phyloP scores from a whole-genome alignment of 2,797 vertebrate species.

The Chrysocyon brachyurus region DNA sequence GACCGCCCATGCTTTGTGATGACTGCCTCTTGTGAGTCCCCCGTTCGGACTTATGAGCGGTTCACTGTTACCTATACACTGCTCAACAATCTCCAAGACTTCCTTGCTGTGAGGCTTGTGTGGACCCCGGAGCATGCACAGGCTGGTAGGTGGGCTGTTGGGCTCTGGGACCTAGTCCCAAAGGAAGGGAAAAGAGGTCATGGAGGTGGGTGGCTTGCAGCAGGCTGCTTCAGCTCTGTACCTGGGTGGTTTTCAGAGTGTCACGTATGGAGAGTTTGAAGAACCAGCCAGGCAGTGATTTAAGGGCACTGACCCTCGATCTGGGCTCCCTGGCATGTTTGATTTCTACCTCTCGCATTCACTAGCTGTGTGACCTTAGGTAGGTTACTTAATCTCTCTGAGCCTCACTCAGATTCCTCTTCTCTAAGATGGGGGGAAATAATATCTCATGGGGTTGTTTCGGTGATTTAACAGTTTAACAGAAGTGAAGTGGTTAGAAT shows the following conservation, averaged over 20 bases:
- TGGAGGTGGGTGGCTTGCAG: not conserved
- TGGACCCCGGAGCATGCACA: constrained; percentile 93
- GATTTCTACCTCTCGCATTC: not conserved
- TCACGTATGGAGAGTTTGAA: not conserved
- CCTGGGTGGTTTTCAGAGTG: not conserved
- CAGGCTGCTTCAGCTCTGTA: not conserved
- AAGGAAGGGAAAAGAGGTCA: not conserved
- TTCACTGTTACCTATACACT: constrained; percentile 96
- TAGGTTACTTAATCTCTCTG: constrained; percentile 36
- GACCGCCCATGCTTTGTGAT: constrained; percentile 95
- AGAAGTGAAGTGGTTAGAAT: not conserved
- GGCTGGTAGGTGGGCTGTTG: constrained; percentile 86
- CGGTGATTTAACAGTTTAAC: not conserved
- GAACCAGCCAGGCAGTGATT: not conserved
- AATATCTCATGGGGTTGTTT: not conserved
- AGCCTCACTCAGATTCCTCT: constrained; percentile 26
- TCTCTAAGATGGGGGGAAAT: not conserved
- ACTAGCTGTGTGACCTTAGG: constrained; percentile 41
- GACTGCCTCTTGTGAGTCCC: constrained; percentile 94
- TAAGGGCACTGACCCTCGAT: not conserved
- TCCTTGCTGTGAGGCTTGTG: constrained; percentile 95
- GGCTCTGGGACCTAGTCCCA: not conserved
- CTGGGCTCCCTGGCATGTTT: not conserved
- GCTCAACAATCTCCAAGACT: constrained; percentile 97
- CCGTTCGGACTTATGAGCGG: constrained; percentile 91